Percentiles rank a stretch among this genome's conserved stretches.
phyloP scores from a whole-genome alignment of 2,797 vertebrate species.

The Echeneis naucrates region DNA sequence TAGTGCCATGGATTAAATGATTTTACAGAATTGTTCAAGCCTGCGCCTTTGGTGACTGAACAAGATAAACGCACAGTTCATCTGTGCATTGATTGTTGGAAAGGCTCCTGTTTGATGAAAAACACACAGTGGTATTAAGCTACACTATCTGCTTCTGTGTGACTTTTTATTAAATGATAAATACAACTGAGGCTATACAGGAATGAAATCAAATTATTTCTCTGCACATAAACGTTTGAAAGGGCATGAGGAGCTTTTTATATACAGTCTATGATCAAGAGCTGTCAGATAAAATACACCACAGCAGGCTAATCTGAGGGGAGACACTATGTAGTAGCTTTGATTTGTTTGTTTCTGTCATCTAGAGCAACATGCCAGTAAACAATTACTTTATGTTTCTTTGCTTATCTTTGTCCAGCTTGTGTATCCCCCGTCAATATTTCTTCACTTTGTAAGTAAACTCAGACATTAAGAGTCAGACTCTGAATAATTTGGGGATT shows the following conservation, averaged over 20 bases:
- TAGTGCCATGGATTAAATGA: conserved; percentile 58
- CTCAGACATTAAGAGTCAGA: neutral
- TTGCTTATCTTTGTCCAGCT: neutral
- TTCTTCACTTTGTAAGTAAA: neutral
- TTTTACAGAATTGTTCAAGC: conserved; percentile 41
- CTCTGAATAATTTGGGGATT: too few relatives aligned
- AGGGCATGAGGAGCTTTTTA: neutral
- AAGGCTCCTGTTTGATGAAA: conserved; percentile 1
- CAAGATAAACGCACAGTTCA: conserved; percentile 25
- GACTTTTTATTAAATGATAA: neutral
- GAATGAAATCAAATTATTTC: neutral
- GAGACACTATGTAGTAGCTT: neutral
- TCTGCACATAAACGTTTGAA: neutral
- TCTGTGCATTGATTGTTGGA: conserved; percentile 3
- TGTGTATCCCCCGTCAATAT: neutral
- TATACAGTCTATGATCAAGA: neutral
- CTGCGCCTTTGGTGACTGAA: conserved; percentile 25
- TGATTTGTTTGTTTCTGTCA: conserved; percentile 1
- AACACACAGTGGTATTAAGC: neutral
- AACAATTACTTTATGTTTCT: neutral
- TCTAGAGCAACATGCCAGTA: neutral
- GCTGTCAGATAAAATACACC: conserved; percentile 5
- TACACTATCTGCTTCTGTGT: neutral
- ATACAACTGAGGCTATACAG: neutral
- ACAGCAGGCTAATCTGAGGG: neutral